phyloP scores from a whole-genome alignment of 1,140 invertebrate species.

The Lordiphosa collinella region DNA sequence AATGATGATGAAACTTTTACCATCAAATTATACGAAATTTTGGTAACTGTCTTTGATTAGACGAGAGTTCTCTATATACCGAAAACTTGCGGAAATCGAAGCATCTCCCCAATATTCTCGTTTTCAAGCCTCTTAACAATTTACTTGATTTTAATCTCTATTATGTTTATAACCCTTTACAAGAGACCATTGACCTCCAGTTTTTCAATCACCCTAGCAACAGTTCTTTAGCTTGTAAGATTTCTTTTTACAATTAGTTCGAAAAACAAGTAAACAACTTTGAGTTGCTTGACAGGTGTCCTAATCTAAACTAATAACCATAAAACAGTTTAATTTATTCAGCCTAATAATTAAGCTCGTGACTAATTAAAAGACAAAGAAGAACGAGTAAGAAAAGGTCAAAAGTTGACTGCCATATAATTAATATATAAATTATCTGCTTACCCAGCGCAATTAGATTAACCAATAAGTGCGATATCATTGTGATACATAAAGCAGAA shows the following conservation, averaged over 20 bases:
- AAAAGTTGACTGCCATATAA: too few species aligned
- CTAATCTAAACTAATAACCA: conserved; percentile 43
- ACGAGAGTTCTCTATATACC: too few species aligned
- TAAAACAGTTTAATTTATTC: conserved; percentile 52
- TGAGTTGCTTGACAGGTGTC: conserved; percentile 22
- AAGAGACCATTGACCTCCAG: conserved; percentile 27
- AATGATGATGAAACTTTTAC: conserved; percentile 28
- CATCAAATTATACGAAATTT: too few species aligned
- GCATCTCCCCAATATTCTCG: too few species aligned
- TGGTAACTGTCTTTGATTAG: too few species aligned
- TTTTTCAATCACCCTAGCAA: not conserved
- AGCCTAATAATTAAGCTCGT: conserved; percentile 24
- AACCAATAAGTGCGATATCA: too few species aligned
- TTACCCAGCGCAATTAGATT: too few species aligned
- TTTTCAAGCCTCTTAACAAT: too few species aligned
- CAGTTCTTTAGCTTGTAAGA: not conserved
- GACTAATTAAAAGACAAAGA: conserved; percentile 1
- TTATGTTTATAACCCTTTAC: not conserved
- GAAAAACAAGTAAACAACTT: conserved; percentile 34
- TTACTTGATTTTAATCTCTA: conserved; percentile 26
- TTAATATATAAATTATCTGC: too few species aligned
- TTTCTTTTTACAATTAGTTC: not conserved
- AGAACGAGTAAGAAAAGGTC: too few species aligned
- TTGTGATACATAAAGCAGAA: too few species aligned
- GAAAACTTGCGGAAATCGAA: too few species aligned